These are phyloP conservation scores for Otolemur crassicaudatus DNA, from an alignment of 2,797 vertebrate species.

Conservation along the genomic window DNA sequence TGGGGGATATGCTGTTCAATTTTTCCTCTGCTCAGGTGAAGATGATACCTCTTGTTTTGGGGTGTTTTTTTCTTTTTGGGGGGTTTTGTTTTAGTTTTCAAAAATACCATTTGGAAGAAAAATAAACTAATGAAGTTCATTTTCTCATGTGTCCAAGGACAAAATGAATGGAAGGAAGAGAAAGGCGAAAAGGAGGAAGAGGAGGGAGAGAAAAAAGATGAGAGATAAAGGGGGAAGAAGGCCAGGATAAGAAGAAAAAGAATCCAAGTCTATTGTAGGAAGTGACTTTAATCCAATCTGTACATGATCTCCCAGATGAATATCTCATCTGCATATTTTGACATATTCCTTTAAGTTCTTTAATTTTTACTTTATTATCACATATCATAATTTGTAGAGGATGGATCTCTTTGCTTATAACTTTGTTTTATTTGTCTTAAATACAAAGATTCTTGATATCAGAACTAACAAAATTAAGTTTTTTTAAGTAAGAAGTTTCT, in stretches of 20 bases:
- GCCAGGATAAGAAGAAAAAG: background rate
- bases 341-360: constrained; percentile 49
- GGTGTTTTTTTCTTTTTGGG: too few relatives aligned
- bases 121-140: constrained; percentile 9
- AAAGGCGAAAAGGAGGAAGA: background rate
- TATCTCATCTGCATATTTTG: constrained; percentile 52
- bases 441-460: background rate
- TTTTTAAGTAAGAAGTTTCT: background rate
- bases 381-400: constrained; percentile 27
- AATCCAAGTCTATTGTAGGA: constrained; percentile 38
- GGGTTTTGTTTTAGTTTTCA: background rate
- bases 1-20: background rate
- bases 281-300: constrained; percentile 68
- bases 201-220: background rate
- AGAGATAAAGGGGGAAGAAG: background rate
- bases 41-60: background rate
- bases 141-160: constrained; percentile 17
- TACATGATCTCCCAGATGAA: constrained; percentile 39
- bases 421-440: constrained; percentile 55
- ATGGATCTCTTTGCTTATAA: background rate
- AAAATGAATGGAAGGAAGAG: background rate
- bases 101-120: constrained; percentile 7
- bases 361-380: constrained; percentile 60
- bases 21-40: background rate
- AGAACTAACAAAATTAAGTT: constrained; percentile 33